Base-by-base conservation (phyloP, 2,797 vertebrate genomes). In the Phataginus tricuspis region DNA sequence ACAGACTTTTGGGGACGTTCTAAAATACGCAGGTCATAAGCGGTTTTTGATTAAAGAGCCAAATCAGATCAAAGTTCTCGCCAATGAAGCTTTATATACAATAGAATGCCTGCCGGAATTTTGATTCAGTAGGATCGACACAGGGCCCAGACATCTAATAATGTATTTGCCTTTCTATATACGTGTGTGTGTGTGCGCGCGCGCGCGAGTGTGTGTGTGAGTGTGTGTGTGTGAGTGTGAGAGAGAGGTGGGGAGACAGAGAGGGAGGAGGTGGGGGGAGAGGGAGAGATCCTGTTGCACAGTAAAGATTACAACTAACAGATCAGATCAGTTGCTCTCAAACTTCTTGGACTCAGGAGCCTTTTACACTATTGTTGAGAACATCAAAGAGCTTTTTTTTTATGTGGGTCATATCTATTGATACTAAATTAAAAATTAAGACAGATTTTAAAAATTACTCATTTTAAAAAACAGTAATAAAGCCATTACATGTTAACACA, bases 381-480 rank as follows among this genome's bases (percentile, higher is more conserved):
- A 75, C 53, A 34, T 69, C 27, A 77, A 84, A 86, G 42, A 61
- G 7, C 13, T 92, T 66, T 92, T 90, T 91, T 39, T 64, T 87
- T 93, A 64, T 75, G 5, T 90, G 16, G 12, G 2, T 79, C 88
- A 16, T 88, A 45, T 61, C 34, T 93, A n/a, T 85, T 86, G 71
- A 51, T 79, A 57, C 34, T 71, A 61, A 61, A 19, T 21, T 87
- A 9, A n/a, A 82, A 92, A 84, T 90, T 84, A 94, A 75, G 95
- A 63, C 23, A 88, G 29, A 57, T 42, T 78, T 85, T 13, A 0
- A 5, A 83, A 93, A 68, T 37, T 86, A 23, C 68, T 88, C 39
- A 71, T 72, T 78, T 45, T 79, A n/a, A 61, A 49, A 95, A 93
- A 68, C 10, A 51, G 61, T 74, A 83, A 69, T 27, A 87, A 86